Base-by-base conservation (phyloP, 2,797 vertebrate species). In the Phalanger gymnotis region DNA sequence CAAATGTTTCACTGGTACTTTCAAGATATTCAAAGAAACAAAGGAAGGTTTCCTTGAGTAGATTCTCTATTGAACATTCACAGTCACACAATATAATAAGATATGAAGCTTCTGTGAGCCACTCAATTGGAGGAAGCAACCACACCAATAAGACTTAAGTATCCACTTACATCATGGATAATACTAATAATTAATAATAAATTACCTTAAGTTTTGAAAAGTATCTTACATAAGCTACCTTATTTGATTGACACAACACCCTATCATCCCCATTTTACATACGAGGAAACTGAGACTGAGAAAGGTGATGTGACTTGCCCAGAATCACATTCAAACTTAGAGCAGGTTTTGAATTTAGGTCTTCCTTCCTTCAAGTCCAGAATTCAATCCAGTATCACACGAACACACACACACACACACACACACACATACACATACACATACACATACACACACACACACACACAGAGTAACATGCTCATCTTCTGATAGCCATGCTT, bases 401-500 rank as follows among this genome's bases (percentile, higher is more conserved):
- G 30, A 6, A 57, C 6, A 57, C 5, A 57, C 56, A 30, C 10
- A 34, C 12, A 61, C 13, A 61, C 58, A 66, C 14, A 66, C 58
- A 61, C 31, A 61, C 58, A 34, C 58, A 61, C 11, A n/a, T 31
- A 66, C 11, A 28, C 56, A 57, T 6, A 57, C 27, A 28, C 25
- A 57, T 2, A 9, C 56, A 54, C 54, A 54, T 16, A 54, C 16
- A 54, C 54, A 54, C 54, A 16, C 54, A 16, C 54, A 54, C 54
- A 22, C 19, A 22, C 54, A 55, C 54, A 55, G 54, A 58, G 30
- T 58, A 97, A 94, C 96, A 97, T 97, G 97, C 2, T 73, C 16
- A 73, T 40, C 58, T 40, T 40, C 40, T 96, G 95, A 94, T 95
- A 53, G 91, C 91, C 96, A 96, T 97, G 96, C 96, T 98, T 97